Conservation (phyloP, 1,140 invertebrate genomes). For the Dreissena polymorpha region DNA sequence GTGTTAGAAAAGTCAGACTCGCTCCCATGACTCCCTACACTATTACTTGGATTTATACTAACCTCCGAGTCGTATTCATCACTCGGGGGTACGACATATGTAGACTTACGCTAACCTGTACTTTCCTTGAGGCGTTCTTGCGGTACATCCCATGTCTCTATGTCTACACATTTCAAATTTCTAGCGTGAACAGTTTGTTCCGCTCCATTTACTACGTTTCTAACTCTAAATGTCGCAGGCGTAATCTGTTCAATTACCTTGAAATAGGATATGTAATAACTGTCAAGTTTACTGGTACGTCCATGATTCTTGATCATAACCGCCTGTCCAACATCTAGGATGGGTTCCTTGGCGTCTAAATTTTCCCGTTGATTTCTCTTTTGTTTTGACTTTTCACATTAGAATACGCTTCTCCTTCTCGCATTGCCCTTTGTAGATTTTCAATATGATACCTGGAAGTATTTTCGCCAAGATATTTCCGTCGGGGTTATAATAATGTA, state of each 20-base stretch:
- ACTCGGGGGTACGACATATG: slow-evolving; percentile 13
- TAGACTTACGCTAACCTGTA: not conserved
- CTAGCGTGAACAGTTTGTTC: too few species aligned
- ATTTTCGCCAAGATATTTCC: too few species aligned
- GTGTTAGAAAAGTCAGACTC: too few species aligned
- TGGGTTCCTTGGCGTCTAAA: not conserved
- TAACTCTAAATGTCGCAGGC: not conserved
- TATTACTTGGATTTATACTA: too few species aligned
- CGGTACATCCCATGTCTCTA: slow-evolving; percentile 22
- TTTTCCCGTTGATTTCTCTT: not conserved
- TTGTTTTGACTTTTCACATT: slow-evolving; percentile 20
- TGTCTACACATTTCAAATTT: too few species aligned
- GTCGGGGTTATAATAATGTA: not conserved
- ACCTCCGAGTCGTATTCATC: not conserved
- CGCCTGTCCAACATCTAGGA: not conserved
- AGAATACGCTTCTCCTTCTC: not conserved
- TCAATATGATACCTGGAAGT: too few species aligned
- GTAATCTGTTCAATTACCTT: slow-evolving; percentile 12
- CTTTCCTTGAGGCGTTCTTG: too few species aligned
- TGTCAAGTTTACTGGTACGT: slow-evolving; percentile 11
- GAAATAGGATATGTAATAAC: slow-evolving; percentile 14
- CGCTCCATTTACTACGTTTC: too few species aligned
- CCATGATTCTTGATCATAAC: slow-evolving; percentile 22
- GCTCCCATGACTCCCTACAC: too few species aligned
- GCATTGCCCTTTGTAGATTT: slow-evolving; percentile 23